Evolutionary conservation across 1,140 invertebrate species (phyloP).

Genomic region (Bombus pascuorum): DNA sequence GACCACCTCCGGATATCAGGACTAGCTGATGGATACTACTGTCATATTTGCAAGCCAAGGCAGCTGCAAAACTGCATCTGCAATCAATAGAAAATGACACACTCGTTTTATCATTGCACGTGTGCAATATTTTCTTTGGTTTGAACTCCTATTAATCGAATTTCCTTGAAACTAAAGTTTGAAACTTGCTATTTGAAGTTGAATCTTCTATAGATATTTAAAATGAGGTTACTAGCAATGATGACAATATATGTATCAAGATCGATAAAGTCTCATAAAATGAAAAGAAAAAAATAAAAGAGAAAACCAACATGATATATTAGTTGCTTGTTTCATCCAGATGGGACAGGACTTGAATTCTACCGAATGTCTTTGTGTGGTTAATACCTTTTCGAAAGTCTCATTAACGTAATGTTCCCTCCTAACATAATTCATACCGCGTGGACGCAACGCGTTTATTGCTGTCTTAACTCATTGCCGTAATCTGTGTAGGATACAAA

Average conservation of each 20-base stretch:
- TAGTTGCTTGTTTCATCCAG: not conserved
- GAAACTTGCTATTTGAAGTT: not conserved
- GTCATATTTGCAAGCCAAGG: constrained; percentile 85
- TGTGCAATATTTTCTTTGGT: not conserved
- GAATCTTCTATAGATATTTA: not conserved
- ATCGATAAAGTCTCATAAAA: not conserved
- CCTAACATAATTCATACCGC: constrained; percentile 5
- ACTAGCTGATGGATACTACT: constrained; percentile 86
- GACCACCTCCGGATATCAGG: constrained; percentile 88
- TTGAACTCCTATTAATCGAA: not conserved
- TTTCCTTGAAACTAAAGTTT: not conserved
- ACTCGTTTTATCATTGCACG: too few species aligned
- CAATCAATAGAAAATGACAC: constrained; percentile 54
- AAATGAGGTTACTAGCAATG: not conserved
- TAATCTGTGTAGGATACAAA: constrained; percentile 18
- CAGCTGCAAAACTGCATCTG: constrained; percentile 88
- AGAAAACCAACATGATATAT: not conserved
- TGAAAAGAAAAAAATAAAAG: not conserved
- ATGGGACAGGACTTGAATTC: too few species aligned
- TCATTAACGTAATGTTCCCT: constrained; percentile 10
- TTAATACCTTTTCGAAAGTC: not conserved
- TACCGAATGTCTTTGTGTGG: not conserved
- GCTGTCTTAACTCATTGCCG: not conserved
- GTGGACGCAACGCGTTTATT: not conserved
- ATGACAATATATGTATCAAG: too few species aligned